Conservation (phyloP, 2,797 vertebrate species). For the Pterois miles region DNA sequence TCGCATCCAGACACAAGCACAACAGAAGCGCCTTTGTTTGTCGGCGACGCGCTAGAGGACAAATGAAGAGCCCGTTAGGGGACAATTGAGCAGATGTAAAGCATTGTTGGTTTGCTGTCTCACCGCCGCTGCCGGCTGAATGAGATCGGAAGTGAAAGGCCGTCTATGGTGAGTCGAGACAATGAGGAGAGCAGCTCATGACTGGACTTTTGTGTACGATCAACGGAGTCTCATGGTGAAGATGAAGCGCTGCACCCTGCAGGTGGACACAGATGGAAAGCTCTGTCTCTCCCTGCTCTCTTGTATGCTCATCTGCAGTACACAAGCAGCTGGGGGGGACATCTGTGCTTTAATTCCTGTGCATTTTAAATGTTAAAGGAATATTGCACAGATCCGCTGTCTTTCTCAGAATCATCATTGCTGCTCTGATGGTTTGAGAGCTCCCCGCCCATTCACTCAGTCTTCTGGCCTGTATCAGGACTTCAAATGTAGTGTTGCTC, state of each 20-base stretch:
- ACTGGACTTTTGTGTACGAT: neutral
- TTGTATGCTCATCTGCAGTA: neutral
- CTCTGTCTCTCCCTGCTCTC: neutral
- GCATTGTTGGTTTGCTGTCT: neutral
- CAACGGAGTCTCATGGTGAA: neutral
- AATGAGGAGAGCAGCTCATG: neutral
- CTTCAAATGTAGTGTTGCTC: neutral
- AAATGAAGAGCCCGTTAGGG: neutral
- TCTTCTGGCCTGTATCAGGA: neutral
- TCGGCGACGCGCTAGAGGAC: slow-evolving; percentile 5
- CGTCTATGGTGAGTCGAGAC: slow-evolving; percentile 1
- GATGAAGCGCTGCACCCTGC: neutral
- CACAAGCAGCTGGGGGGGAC: neutral
- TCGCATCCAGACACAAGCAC: slow-evolving; percentile 40
- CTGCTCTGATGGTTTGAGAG: neutral
- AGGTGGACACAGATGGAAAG: neutral
- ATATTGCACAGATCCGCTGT: neutral
- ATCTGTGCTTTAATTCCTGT: neutral
- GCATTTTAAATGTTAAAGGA: neutral
- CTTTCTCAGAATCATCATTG: neutral
- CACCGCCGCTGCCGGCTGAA: neutral
- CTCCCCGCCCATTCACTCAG: neutral
- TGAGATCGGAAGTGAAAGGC: neutral
- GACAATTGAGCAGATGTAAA: slow-evolving; percentile 30
- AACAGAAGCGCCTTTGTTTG: slow-evolving; percentile 55